These are phyloP conservation scores for Endotricha flammealis DNA, from an alignment of 2,888 invertebrate genomes.

Conservation along the genomic window DNA sequence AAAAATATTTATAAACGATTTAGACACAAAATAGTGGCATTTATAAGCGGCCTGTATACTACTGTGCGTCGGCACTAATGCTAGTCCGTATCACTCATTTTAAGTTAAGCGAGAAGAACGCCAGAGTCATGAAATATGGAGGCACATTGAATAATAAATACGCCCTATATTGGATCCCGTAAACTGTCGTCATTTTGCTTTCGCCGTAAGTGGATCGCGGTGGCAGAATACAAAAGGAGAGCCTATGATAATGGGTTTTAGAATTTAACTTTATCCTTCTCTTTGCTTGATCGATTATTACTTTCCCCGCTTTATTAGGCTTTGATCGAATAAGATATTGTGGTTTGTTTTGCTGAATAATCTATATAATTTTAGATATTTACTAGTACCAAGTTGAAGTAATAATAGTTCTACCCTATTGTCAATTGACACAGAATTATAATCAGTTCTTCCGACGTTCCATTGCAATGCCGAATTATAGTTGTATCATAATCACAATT, in stretches of 20 bases:
- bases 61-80: constrained; percentile 6
- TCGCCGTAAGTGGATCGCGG: constrained; percentile 37
- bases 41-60: not conserved
- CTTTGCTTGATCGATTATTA: constrained; percentile 37
- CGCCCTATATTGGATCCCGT: constrained; percentile 45
- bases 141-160: constrained; percentile 55
- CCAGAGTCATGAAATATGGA: constrained; percentile 45
- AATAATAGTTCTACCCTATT: no score
- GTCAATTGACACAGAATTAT: no score
- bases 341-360: no score
- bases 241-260: constrained; percentile 41
- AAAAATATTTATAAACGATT: no score
- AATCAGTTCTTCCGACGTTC: no score
- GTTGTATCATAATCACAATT: no score
- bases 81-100: constrained; percentile 34
- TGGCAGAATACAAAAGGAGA: constrained; percentile 38
- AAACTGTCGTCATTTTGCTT: constrained; percentile 40
- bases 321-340: constrained; percentile 1
- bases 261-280: constrained; percentile 40
- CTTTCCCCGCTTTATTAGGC: not conserved
- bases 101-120: constrained; percentile 40
- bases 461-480: no score
- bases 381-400: no score
- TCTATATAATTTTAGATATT: no score
- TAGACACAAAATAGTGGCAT: no score